Percentiles rank a stretch among this genome's conserved stretches.
Conservation (phyloP, 2,888 invertebrate species). For the Enoplolaimus lenunculus region DNA sequence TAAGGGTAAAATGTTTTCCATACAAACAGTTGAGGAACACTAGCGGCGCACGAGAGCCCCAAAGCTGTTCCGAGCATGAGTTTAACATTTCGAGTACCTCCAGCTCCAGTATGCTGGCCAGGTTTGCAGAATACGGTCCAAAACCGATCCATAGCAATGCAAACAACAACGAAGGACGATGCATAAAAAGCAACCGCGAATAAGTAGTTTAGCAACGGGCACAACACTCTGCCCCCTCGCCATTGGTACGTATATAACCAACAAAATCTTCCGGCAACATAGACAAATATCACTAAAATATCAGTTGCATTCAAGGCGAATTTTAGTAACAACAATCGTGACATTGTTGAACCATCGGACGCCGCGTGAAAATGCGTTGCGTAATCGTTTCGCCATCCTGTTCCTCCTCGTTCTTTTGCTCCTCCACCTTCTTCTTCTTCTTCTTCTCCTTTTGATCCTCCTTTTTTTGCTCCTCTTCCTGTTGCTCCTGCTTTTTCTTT, state of each 20-base stretch:
- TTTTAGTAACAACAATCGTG: conserved; percentile 36
- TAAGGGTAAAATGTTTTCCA: not conserved
- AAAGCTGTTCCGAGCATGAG: not conserved
- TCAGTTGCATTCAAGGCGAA: conserved; percentile 36
- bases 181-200: conserved; percentile 35
- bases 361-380: too few species aligned
- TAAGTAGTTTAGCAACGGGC: conserved; percentile 35
- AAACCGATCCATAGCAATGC: conserved; percentile 37
- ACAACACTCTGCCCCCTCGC: conserved; percentile 37
- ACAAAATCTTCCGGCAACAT: conserved; percentile 33
- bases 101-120: conserved; percentile 8
- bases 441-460: not conserved
- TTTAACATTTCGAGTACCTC: conserved; percentile 1
- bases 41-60: not conserved
- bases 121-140: conserved; percentile 22
- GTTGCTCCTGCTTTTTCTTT: too few species aligned
- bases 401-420: not conserved
- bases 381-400: too few species aligned
- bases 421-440: not conserved
- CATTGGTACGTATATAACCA: conserved; percentile 39
- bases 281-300: conserved; percentile 38
- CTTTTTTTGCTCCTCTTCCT: not conserved
- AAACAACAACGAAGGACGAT: conserved; percentile 39
- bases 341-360: not conserved
- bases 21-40: conserved; percentile 13